phyloP scores from a whole-genome alignment of 2,797 vertebrate species.

The Poecilia picta region DNA sequence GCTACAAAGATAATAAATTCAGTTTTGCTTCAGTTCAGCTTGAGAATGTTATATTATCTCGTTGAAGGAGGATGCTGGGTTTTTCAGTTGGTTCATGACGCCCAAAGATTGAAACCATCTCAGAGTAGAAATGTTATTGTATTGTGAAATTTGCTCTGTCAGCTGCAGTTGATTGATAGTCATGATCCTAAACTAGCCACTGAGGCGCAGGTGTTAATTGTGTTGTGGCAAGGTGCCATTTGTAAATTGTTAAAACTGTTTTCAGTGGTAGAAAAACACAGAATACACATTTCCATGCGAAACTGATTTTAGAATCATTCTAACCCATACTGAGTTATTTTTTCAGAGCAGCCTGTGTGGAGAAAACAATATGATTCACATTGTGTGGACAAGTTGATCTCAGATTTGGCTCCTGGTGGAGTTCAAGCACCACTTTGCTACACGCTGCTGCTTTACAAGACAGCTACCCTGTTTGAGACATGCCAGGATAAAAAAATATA shows the following conservation, averaged over 20 bases:
- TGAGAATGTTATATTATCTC: no score
- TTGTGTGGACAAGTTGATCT: background rate
- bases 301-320: background rate
- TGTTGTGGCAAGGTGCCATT: conserved; percentile 5
- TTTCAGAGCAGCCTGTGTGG: background rate
- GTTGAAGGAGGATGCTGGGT: background rate
- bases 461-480: background rate
- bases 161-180: background rate
- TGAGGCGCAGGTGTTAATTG: background rate
- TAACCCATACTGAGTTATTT: background rate
- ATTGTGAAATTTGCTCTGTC: background rate
- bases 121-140: background rate
- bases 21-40: no score
- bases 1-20: no score
- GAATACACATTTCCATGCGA: background rate
- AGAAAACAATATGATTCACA: background rate
- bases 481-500: background rate
- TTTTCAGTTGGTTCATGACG: no score
- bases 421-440: background rate
- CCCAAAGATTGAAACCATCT: no score
- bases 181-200: no score
- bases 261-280: conserved; percentile 14
- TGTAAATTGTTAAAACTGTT: conserved; percentile 9
- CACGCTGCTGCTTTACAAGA: background rate
- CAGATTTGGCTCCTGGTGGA: background rate